Conservation (phyloP, 1,140 invertebrate species). For the Samia ricini region DNA sequence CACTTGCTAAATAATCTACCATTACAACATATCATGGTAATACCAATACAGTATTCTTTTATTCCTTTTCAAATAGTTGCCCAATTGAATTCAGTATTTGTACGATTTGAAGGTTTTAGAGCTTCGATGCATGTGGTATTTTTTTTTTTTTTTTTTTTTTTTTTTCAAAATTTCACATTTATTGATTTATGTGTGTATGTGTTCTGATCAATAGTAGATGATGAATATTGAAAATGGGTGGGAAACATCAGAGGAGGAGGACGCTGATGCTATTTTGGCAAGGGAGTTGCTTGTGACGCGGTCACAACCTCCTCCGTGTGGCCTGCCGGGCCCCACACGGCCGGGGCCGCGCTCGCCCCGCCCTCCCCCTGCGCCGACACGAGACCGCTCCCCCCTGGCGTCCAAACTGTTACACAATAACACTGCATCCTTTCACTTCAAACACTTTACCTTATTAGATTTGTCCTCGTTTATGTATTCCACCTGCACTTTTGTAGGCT, state of each 20-base stretch:
- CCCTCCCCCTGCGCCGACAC: slow-evolving; percentile 74
- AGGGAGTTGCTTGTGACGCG: slow-evolving; percentile 70
- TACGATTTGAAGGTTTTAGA: not conserved
- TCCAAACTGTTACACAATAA: slow-evolving; percentile 74
- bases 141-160: not conserved
- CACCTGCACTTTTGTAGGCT: slow-evolving; percentile 67
- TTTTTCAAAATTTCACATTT: not conserved
- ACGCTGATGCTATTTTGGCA: slow-evolving; percentile 62
- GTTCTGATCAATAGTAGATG: not conserved
- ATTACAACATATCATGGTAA: slow-evolving; percentile 27
- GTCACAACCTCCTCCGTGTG: slow-evolving; percentile 75
- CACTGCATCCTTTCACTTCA: slow-evolving; percentile 49
- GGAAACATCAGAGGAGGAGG: slow-evolving; percentile 39
- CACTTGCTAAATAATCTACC: slow-evolving; percentile 54
- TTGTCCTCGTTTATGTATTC: slow-evolving; percentile 75
- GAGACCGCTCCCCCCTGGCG: slow-evolving; percentile 70
- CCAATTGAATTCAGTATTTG: not conserved
- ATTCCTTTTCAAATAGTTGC: not conserved
- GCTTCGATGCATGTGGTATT: not conserved
- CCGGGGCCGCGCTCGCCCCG: slow-evolving; percentile 71
- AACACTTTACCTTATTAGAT: slow-evolving; percentile 66
- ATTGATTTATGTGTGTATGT: not conserved
- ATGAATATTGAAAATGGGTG: slow-evolving; percentile 31
- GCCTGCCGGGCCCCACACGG: slow-evolving; percentile 72
- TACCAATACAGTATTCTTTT: slow-evolving; percentile 17